phyloP scores from a whole-genome alignment of 2,113 vertebrate genomes.

The Pungitius pungitius region DNA sequence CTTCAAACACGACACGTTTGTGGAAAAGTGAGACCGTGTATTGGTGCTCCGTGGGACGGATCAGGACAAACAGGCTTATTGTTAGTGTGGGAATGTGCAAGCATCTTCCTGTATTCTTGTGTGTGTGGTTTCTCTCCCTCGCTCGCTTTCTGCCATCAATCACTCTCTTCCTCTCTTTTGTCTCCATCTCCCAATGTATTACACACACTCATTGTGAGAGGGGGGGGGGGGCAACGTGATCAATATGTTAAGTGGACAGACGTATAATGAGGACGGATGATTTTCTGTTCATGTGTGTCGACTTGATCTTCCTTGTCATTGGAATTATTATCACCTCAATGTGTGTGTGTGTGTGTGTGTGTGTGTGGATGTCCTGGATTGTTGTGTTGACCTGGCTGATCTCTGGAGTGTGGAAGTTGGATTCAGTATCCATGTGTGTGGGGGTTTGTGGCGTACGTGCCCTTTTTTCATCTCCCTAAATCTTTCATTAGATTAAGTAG shows the following conservation, averaged over 20 bases:
- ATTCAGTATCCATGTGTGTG: conserved; percentile 65
- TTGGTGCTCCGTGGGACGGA: background rate
- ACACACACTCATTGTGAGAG: background rate
- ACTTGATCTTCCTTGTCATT: background rate
- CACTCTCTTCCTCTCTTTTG: background rate
- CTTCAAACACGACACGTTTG: conserved; percentile 33
- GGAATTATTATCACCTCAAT: conserved; percentile 1
- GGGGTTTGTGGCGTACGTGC: conserved; percentile 53
- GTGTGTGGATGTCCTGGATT: conserved; percentile 59
- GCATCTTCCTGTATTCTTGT: conserved; percentile 1
- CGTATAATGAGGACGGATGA: background rate
- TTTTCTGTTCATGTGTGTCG: background rate
- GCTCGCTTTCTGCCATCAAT: background rate
- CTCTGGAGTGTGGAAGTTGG: conserved; percentile 69
- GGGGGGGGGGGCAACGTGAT: background rate
- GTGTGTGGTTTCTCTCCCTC: background rate
- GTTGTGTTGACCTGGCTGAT: conserved; percentile 74
- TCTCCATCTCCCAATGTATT: background rate
- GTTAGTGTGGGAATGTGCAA: conserved; percentile 9
- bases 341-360: conserved; percentile 9
- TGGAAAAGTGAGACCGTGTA: conserved; percentile 7
- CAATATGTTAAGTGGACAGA: background rate
- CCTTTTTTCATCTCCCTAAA: conserved; percentile 29
- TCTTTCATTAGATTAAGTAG: background rate
- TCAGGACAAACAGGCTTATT: conserved; percentile 11